Base-by-base conservation (phyloP, 1,140 invertebrate species). In the Galleria mellonella region DNA sequence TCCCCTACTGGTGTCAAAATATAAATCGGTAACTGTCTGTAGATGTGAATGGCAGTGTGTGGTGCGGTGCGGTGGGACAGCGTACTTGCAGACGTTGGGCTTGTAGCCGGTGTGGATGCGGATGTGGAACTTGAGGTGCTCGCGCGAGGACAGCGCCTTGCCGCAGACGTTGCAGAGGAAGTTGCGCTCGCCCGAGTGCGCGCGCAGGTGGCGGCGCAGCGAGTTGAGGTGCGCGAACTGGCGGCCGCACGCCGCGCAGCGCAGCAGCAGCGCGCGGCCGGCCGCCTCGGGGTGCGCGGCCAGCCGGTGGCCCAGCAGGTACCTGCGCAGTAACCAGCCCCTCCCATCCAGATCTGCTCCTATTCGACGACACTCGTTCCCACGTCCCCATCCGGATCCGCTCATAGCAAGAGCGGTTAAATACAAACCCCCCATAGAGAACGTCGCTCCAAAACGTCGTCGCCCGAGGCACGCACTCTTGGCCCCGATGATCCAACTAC, bases 81-180 rank as follows among this genome's bases (percentile, higher is more conserved):
- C 5, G 10, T 8, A 63, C 77, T 89, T 88, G 71, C 92, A 93
- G 0, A 90, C 87, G 58, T 91, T 90, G 0, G 92, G 92, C 70
- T 93, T 93, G 68, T 92, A 91, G 0, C 92, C 92, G 0, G 91
- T 92, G 61, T 94, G 92, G 13, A 92, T 92, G 12, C 91, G 76
- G 15, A 90, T 71, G 57, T 94, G 92, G 61, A 92, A 91, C 68
- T 92, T 93, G 37, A 94, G 79, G 47, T 92, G 91, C 42, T 92
- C 91, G 2, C 89, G 88, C 31, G 88, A 90, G 12, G 90, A 90
- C 31, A 97, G 90, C 42, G 92, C 90, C 83, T 97, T 96, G 9
- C 91, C 91, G 75, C 94, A 95, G 23, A 94, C 90, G 57, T 91
- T 90, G 74, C 92, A 93, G 0, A 90, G 74, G 66, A 89, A 89